Evolutionary conservation across 1,140 invertebrate genomes (phyloP), one percentile per base, ranked within the genome.

Genomic region (Neotoxoptera formosana): DNA sequence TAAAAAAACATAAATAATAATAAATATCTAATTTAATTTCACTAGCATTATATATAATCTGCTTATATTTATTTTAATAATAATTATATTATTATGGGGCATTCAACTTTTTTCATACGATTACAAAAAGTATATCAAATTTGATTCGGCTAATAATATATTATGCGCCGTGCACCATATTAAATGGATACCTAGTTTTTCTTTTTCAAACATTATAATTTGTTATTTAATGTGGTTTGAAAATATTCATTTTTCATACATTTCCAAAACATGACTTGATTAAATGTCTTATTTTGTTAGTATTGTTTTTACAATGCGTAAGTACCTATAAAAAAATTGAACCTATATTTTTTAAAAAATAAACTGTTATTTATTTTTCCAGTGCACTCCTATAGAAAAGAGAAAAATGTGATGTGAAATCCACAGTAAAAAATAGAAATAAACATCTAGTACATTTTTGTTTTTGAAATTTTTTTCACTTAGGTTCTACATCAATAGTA

Each of bases 1-100:
- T 76, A 76, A 76, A 67, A 67, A 67, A 67, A n/a, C 30, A 76
- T 76, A 76, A 76, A 76, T 76, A 76, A 76, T 76, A 76, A 76
- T 76, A 76, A 76, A 76, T 76, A 76, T 76, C 14, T 76, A 76
- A 76, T 76, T 76, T 17, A n/a, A 76, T 76, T 76, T 30, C n/a
- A 76, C 14, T 76, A 76, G 30, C 6, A 76, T 76, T 76, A n/a
- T 76, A n/a, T 41, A 41, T 41, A 41, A n/a, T 76, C 14, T 76
- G 6, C 1, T n/a, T 76, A 76, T 76, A n/a, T 76, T 76, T n/a
- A 34, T 76, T 76, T 76, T 76, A 76, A 20, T 76, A 76, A 76
- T n/a, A 76, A 76, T 76, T 76, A 34, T 76, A 76, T 76, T 76
- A 76, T n/a, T 17, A 76, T 76, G 14, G 11, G 14, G 3, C n/a